Evolutionary conservation across 1,140 invertebrate genomes (phyloP).

Genomic region (Grapholita molesta): DNA sequence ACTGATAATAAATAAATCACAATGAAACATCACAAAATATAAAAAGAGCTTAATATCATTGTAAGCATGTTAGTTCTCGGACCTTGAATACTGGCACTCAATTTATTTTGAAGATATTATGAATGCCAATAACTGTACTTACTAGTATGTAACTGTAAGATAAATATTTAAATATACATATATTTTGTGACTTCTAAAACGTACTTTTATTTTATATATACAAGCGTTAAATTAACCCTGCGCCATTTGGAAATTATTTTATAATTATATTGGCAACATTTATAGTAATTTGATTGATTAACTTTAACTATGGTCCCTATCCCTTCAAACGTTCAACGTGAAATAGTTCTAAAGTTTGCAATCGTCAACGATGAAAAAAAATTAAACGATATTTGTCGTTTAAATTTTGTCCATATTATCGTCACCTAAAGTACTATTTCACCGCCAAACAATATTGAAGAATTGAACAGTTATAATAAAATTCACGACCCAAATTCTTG

Average conservation of each 20-base stretch:
- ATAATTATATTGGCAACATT: constrained; percentile 8
- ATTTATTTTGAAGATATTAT: no score
- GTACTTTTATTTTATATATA: background rate
- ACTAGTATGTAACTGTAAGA: no score
- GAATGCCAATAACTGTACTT: no score
- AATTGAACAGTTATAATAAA: background rate
- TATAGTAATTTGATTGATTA: background rate
- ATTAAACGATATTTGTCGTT: no score
- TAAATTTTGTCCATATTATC: background rate
- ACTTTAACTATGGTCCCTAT: constrained; percentile 9
- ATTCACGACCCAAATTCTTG: constrained; percentile 94
- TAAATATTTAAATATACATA: no score
- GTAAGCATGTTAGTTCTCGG: no score
- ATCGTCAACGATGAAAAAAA: no score
- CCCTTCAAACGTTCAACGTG: background rate
- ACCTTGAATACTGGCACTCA: no score
- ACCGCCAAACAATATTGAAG: background rate
- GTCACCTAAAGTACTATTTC: background rate
- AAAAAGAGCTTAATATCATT: background rate
- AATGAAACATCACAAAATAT: background rate
- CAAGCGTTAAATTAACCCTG: background rate
- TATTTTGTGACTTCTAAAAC: no score
- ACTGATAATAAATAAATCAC: background rate
- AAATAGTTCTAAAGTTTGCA: background rate
- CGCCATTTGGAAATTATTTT: background rate